Evolutionary conservation across 2,113 vertebrate species (phyloP).

Genomic region (Gasterosteus aculeatus): DNA sequence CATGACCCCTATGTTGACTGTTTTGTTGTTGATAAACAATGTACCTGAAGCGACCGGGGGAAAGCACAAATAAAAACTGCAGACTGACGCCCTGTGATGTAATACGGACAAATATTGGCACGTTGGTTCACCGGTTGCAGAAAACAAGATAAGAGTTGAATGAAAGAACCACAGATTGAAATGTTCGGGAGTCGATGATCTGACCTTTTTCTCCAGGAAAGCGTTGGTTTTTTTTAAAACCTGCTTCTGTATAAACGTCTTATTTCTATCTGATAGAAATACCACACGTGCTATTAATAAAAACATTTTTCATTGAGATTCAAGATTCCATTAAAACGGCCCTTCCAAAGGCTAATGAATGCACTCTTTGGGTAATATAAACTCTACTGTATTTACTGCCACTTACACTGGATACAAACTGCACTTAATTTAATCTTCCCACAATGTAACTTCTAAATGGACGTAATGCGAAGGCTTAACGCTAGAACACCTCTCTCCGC

Average conservation of each 20-base stretch:
- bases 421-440: background rate
- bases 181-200: background rate
- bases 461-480: background rate
- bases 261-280: background rate
- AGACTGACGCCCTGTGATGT: background rate
- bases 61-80: conserved; percentile 51
- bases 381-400: background rate
- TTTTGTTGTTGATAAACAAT: conserved; percentile 56
- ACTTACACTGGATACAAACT: background rate
- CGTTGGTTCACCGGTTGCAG: background rate
- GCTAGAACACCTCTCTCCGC: background rate
- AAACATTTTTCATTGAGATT: background rate
- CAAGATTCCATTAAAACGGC: background rate
- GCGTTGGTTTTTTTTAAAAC: background rate
- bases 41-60: conserved; percentile 66
- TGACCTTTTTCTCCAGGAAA: background rate
- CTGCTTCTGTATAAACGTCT: background rate
- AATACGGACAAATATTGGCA: background rate
- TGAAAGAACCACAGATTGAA: background rate
- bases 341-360: background rate
- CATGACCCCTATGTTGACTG: conserved; percentile 54
- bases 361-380: background rate
- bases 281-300: background rate
- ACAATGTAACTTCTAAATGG: background rate
- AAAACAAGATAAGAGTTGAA: background rate